Conservation (phyloP, 2,797 vertebrate species). For the Acrocephalus scirpaceus region DNA sequence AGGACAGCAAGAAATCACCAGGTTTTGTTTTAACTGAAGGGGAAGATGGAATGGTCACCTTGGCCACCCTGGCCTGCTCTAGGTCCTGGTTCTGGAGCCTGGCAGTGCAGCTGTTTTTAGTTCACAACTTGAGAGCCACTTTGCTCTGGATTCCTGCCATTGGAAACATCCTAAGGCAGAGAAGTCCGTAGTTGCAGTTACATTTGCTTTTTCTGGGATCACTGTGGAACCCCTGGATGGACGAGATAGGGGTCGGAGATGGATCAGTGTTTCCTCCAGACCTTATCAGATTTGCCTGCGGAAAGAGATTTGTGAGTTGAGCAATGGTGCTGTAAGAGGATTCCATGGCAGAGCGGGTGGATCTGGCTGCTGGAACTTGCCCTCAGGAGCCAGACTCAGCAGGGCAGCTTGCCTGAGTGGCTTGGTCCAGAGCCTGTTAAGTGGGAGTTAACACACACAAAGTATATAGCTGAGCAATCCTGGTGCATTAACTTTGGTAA, state of each 20-base stretch:
- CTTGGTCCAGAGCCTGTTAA: background rate
- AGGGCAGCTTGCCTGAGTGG: fast-evolving
- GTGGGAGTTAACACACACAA: background rate
- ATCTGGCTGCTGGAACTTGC: background rate
- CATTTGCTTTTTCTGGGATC: background rate
- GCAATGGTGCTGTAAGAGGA: background rate
- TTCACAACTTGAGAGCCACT: background rate
- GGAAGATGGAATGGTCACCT: background rate
- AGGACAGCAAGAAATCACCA: background rate
- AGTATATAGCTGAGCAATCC: background rate
- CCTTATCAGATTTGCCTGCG: background rate
- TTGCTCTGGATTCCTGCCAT: background rate
- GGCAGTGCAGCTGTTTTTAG: background rate
- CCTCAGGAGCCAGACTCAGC: background rate
- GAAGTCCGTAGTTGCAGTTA: background rate
- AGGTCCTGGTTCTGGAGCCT: background rate
- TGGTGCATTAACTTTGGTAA: background rate
- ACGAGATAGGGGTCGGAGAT: background rate
- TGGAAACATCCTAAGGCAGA: background rate
- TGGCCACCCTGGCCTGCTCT: background rate
- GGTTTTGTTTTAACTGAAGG: background rate
- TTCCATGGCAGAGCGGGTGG: background rate
- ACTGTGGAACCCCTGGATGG: background rate
- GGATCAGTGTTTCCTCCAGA: background rate
- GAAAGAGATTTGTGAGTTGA: background rate